Conservation (phyloP, 2,888 invertebrate species). For the Polymixis lichenea region DNA sequence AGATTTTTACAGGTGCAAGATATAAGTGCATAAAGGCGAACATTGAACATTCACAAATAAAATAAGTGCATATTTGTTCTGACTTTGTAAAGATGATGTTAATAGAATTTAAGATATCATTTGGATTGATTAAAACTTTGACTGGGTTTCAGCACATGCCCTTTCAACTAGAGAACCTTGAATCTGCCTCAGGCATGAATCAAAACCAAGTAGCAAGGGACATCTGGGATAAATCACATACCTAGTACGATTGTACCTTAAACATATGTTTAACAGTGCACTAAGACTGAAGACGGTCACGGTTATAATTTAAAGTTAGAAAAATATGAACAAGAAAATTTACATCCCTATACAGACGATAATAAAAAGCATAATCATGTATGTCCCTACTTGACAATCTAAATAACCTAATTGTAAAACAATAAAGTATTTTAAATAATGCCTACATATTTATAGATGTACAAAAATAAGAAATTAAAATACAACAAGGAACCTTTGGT, state of each 20-base stretch:
- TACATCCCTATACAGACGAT: conserved; percentile 30
- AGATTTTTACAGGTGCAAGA: conserved; percentile 5
- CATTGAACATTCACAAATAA: conserved; percentile 9
- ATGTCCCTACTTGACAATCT: conserved; percentile 39
- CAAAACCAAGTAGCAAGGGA: background rate
- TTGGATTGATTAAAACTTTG: background rate
- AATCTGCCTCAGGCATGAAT: background rate
- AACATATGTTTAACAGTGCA: background rate
- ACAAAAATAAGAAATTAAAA: conserved; percentile 8
- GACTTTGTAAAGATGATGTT: background rate
- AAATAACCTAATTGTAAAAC: conserved; percentile 41
- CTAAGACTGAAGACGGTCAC: background rate
- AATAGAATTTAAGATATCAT: background rate
- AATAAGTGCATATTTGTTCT: background rate
- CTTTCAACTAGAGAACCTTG: background rate
- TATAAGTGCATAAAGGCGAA: background rate
- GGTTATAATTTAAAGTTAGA: conserved; percentile 21
- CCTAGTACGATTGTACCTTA: background rate
- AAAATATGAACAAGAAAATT: conserved; percentile 38
- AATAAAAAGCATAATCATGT: conserved; percentile 28
- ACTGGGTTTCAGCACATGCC: too few relatives aligned
- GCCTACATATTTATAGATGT: conserved; percentile 28
- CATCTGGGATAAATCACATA: background rate
- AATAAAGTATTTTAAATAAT: conserved; percentile 37
- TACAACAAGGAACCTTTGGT: conserved; percentile 52